Conservation (phyloP, 2,113 vertebrate genomes). For the Microtus pennsylvanicus region DNA sequence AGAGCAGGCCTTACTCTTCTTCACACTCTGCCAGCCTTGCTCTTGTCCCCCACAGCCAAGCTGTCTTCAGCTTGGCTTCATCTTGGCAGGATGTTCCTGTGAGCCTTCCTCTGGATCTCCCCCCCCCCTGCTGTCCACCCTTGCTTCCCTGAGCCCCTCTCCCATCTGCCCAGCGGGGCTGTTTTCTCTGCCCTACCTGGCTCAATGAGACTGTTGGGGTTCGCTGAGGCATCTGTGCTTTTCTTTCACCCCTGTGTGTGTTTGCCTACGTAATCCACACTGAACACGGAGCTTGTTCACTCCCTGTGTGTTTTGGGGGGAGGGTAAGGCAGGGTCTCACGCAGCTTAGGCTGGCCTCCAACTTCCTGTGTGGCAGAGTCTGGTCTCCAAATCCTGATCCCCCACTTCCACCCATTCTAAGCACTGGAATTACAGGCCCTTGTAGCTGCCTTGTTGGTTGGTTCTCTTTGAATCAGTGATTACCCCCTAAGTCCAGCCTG, state of each 20-base stretch:
- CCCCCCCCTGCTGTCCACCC: background rate
- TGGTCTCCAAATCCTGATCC: background rate
- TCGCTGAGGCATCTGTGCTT: background rate
- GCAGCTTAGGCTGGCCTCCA: background rate
- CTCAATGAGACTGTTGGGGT: background rate
- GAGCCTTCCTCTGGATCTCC: background rate
- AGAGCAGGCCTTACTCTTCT: background rate
- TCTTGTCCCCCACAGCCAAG: background rate
- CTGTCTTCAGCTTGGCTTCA: background rate
- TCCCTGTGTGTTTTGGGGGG: background rate
- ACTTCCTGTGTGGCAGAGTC: background rate
- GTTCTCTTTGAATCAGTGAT: background rate
- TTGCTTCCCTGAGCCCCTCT: background rate
- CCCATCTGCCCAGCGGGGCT: background rate
- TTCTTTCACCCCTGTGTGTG: too few relatives aligned
- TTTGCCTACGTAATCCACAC: background rate
- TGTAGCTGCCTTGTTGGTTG: background rate
- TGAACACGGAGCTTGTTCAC: accelerated
- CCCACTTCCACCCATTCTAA: background rate
- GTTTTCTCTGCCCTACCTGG: too few relatives aligned
- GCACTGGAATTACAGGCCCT: background rate
- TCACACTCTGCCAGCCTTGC: background rate
- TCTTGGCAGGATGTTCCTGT: background rate
- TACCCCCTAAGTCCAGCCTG: background rate
- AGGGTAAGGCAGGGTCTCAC: background rate